phyloP scores from a whole-genome alignment of 1,140 invertebrate species.

The Bombus confusus region DNA sequence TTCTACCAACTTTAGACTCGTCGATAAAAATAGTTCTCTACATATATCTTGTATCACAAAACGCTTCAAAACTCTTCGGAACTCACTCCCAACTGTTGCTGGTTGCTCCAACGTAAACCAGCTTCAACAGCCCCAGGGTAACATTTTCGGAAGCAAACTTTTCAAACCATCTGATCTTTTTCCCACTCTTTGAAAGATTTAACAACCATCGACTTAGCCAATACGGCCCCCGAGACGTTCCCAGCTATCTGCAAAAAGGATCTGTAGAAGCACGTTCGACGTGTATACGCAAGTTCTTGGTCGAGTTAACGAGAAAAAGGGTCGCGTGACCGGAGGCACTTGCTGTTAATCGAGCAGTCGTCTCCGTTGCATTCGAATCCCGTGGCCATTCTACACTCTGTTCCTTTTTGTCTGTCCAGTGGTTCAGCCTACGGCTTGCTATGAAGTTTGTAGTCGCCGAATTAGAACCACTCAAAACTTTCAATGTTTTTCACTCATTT shows the following conservation, averaged over 20 bases:
- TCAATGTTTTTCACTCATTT: background rate
- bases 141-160: background rate
- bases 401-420: background rate
- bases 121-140: background rate
- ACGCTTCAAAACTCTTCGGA: background rate
- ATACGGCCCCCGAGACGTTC: background rate
- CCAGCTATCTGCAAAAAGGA: background rate
- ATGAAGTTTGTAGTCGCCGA: background rate
- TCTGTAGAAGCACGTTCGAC: background rate
- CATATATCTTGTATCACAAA: background rate
- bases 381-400: background rate
- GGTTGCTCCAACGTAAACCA: background rate
- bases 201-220: background rate
- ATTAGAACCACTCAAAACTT: background rate
- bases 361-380: conserved; percentile 8
- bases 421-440: background rate
- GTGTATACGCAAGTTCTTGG: background rate
- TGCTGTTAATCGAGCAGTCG: conserved; percentile 18
- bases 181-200: background rate
- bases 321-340: conserved; percentile 23
- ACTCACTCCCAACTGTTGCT: background rate
- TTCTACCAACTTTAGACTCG: background rate
- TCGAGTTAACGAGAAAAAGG: conserved; percentile 1
- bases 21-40: background rate
- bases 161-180: background rate